These are phyloP conservation scores for Steatocranus sp. DNA, from an alignment of 2,797 vertebrate species.

Conservation along the genomic window DNA sequence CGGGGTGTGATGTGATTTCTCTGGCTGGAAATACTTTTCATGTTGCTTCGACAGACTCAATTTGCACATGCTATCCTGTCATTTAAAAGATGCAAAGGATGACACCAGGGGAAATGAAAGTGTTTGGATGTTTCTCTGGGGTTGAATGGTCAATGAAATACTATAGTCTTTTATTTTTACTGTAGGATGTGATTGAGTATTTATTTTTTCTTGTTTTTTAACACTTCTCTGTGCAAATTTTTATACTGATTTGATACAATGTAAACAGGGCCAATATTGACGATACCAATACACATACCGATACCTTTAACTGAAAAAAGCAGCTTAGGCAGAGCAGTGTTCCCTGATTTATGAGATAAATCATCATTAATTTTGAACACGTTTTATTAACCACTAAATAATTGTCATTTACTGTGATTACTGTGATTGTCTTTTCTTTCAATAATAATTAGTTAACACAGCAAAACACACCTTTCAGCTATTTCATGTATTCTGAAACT, in stretches of 20 bases:
- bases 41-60: background rate
- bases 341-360: background rate
- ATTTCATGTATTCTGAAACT: background rate
- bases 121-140: background rate
- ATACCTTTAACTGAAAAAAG: background rate
- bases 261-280: background rate
- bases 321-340: background rate
- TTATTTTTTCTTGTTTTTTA: background rate
- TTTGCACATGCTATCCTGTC: background rate
- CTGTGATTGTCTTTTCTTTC: background rate
- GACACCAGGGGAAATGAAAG: background rate
- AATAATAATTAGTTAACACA: background rate
- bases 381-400: background rate
- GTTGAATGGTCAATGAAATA: background rate
- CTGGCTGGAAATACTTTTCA: constrained; percentile 28
- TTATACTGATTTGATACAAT: background rate
- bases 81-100: background rate
- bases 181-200: background rate
- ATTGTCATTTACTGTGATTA: background rate
- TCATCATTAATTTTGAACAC: rapidly evolving
- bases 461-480: background rate
- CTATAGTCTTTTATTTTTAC: rapidly evolving
- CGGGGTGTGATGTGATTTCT: constrained; percentile 19
- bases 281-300: background rate
- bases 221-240: rapidly evolving